Conservation (phyloP, 2,888 invertebrate genomes). For the Leptinotarsa haldemani region DNA sequence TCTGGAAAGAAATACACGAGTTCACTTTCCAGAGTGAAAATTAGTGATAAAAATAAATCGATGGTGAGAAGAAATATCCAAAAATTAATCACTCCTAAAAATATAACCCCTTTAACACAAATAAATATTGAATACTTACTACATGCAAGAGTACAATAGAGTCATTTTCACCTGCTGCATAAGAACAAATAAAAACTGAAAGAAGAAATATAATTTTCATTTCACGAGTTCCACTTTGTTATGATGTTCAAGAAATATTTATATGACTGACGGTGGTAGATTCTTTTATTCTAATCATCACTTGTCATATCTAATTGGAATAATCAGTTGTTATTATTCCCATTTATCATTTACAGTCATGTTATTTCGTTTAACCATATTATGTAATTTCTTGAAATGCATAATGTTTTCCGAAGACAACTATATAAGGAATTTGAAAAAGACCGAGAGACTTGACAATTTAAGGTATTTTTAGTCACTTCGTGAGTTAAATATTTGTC, state of each 20-base stretch:
- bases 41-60: no score
- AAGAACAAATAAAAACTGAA: neutral
- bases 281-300: neutral
- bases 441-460: no score
- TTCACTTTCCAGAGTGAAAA: no score
- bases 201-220: neutral
- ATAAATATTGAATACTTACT: neutral
- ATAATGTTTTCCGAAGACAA: no score
- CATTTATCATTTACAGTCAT: neutral
- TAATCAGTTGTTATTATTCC: neutral
- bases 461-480: no score
- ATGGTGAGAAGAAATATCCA: neutral
- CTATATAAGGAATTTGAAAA: no score
- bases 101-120: no score
- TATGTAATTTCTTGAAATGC: neutral
- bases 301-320: neutral
- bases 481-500: no score
- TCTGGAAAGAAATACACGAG: no score
- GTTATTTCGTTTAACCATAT: neutral
- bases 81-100: no score
- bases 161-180: neutral
- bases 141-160: conserved; percentile 8
- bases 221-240: neutral
- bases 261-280: neutral
- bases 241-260: neutral